Evolutionary conservation across 2,113 vertebrate genomes (phyloP).

Genomic region (Mungos mungo): DNA sequence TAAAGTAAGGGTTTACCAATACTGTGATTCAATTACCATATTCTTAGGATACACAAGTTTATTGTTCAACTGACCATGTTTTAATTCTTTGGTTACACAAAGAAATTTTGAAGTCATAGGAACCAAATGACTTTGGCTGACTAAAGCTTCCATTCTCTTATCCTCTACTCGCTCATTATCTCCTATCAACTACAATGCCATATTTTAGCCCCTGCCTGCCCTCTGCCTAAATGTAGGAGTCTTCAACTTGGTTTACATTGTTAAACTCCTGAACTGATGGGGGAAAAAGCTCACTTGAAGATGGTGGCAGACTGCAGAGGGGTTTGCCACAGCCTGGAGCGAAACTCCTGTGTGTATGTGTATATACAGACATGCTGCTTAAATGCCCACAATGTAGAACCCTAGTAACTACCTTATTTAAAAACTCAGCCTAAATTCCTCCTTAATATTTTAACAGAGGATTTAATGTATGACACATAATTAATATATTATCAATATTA

Average conservation of each 20-base stretch:
- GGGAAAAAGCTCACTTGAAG: background rate
- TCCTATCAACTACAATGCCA: background rate
- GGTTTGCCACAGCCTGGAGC: background rate
- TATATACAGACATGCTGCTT: background rate
- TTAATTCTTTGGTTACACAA: slow-evolving; percentile 11
- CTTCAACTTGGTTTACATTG: background rate
- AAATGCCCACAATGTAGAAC: background rate
- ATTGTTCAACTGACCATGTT: background rate
- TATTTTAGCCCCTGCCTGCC: background rate
- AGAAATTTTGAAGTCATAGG: background rate
- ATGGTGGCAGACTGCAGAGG: background rate
- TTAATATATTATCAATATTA: background rate
- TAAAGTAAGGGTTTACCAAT: background rate
- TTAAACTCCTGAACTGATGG: background rate
- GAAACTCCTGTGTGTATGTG: background rate
- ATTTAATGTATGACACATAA: background rate
- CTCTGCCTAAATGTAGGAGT: background rate
- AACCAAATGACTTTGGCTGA: background rate
- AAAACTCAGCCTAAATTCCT: slow-evolving; percentile 16
- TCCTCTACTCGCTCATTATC: background rate
- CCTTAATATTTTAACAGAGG: slow-evolving; percentile 23
- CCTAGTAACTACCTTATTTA: background rate
- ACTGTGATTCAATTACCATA: background rate
- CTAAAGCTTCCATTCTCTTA: background rate
- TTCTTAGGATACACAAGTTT: background rate